Conservation (phyloP, 2,888 invertebrate genomes). For the Perdita meconis region DNA sequence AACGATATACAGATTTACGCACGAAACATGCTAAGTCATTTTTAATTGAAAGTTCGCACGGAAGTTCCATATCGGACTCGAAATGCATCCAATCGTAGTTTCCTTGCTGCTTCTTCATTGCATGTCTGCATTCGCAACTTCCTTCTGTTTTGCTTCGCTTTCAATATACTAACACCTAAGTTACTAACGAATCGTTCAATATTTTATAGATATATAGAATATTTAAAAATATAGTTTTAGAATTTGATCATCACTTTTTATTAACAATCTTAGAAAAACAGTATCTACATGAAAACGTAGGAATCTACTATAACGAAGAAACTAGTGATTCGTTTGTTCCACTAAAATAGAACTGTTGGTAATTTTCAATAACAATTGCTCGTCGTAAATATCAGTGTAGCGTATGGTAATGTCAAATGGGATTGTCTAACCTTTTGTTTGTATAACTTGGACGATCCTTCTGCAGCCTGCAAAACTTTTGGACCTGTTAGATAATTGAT, state of each 20-base stretch:
- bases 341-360: not conserved
- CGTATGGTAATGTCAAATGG: no score
- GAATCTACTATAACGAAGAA: conserved; percentile 4
- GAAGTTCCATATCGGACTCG: conserved; percentile 39
- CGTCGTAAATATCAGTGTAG: not conserved
- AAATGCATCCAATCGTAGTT: conserved; percentile 25
- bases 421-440: not conserved
- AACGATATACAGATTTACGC: not conserved
- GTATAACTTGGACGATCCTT: conserved; percentile 13
- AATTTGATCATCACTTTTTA: not conserved
- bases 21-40: not conserved
- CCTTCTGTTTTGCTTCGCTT: conserved; percentile 65
- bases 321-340: not conserved
- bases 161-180: conserved; percentile 8
- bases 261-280: not conserved
- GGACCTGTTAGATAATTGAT: conserved; percentile 16
- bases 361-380: conserved; percentile 10
- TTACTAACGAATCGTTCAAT: not conserved
- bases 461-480: conserved; percentile 13
- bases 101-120: conserved; percentile 38
- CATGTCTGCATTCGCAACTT: conserved; percentile 58
- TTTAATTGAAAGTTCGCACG: not conserved
- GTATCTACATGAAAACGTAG: not conserved
- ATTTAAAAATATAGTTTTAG: not conserved
- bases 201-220: not conserved